Evolutionary conservation across 2,113 vertebrate species (phyloP).

Genomic region (Sitta europaea): DNA sequence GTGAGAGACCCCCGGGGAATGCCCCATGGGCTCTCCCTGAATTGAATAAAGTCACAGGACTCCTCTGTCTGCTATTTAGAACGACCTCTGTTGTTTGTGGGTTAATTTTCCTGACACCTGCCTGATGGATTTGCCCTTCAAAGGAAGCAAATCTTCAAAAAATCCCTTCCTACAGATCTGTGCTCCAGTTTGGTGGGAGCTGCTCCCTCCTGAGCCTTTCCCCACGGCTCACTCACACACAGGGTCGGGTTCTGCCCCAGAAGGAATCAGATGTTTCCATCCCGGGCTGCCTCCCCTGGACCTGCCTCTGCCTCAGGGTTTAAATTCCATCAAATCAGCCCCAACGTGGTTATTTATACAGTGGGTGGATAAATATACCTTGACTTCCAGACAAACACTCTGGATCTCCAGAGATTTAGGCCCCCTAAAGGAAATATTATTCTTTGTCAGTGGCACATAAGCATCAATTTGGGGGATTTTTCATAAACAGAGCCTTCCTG

Average conservation of each 20-base stretch:
- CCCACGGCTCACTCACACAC: rapidly evolving
- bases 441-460: neutral
- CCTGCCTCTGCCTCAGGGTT: neutral
- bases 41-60: neutral
- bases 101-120: neutral
- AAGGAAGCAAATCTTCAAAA: neutral
- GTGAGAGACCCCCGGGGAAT: rapidly evolving
- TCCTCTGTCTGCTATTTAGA: neutral
- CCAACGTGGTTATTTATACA: neutral
- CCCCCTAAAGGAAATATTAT: neutral
- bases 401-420: neutral
- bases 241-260: rapidly evolving
- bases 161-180: neutral
- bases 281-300: neutral
- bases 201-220: neutral
- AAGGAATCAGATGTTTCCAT: neutral
- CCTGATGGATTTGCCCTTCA: neutral
- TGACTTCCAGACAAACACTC: neutral
- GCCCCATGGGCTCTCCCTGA: neutral
- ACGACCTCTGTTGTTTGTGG: neutral
- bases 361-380: neutral
- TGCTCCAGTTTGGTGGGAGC: neutral
- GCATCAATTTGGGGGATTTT: neutral
- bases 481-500: neutral
- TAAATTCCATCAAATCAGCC: neutral